These are phyloP conservation scores for Oxycera nigricornis DNA, from an alignment of 2,888 invertebrate genomes.

Conservation along the genomic window DNA sequence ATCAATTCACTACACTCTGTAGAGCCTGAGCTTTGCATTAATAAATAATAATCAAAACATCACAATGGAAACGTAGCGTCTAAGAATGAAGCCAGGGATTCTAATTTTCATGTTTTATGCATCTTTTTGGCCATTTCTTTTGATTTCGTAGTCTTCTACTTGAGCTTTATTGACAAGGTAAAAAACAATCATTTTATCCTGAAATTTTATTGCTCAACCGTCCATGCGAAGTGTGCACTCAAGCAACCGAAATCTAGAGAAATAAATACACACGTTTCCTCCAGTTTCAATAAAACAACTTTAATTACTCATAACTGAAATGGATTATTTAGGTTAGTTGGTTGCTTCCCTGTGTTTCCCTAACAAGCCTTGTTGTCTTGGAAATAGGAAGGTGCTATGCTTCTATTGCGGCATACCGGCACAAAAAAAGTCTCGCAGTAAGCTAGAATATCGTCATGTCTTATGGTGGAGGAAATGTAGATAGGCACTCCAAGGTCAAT, in stretches of 20 bases:
- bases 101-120: too few relatives aligned
- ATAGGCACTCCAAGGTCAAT: not conserved
- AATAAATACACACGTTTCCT: not conserved
- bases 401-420: not conserved
- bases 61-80: too few relatives aligned
- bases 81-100: too few relatives aligned
- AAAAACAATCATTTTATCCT: not conserved
- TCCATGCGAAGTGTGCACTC: too few relatives aligned
- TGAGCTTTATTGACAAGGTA: not conserved
- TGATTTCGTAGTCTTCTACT: not conserved
- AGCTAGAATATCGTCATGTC: not conserved
- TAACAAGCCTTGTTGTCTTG: not conserved
- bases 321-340: not conserved
- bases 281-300: not conserved
- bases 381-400: not conserved
- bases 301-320: conserved; percentile 14
- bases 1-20: too few relatives aligned
- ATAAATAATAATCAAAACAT: too few relatives aligned
- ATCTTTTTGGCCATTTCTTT: too few relatives aligned
- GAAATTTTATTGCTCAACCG: too few relatives aligned
- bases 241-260: too few relatives aligned
- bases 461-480: not conserved
- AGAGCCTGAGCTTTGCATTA: too few relatives aligned
- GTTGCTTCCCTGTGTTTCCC: not conserved
- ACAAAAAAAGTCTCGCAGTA: not conserved